Conservation (phyloP, 23 tunicate genomes). For the Diplosoma virens region DNA sequence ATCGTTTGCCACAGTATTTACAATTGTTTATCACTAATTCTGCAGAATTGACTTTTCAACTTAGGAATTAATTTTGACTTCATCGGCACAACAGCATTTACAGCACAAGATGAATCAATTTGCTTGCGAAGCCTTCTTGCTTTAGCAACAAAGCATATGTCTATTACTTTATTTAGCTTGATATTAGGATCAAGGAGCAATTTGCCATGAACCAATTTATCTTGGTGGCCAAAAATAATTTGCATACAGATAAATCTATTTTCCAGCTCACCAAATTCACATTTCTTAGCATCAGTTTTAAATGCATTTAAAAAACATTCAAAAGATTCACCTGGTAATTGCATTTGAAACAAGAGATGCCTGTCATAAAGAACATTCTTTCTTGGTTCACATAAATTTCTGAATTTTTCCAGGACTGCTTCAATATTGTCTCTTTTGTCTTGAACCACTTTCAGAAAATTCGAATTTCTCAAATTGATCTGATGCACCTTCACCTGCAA, state of each 20-base stretch:
- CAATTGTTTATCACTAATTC: no score
- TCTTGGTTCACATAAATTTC: background rate
- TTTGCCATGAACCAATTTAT: background rate
- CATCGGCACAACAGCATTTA: no score
- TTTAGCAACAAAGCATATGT: background rate
- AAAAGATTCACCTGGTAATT: background rate
- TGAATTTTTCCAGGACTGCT: background rate
- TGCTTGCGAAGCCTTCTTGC: background rate
- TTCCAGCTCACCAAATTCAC: background rate
- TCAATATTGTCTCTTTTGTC: conserved; percentile 3
- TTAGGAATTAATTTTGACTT: no score
- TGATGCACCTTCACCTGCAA: background rate
- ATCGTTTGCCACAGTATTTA: no score
- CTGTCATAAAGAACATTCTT: background rate
- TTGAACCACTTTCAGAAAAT: background rate
- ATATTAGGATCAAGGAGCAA: conserved; percentile 8
- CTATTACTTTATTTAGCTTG: background rate
- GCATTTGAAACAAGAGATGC: background rate
- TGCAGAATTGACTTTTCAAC: no score
- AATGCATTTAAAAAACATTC: background rate
- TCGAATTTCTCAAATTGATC: background rate
- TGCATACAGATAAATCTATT: background rate
- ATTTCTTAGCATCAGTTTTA: background rate
- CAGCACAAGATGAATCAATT: background rate
- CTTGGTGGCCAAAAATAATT: background rate